A percentile compares a stretch with the other conserved stretches of the same genome.
These are phyloP conservation scores for Rotaria socialis DNA, from an alignment of 2,888 invertebrate genomes.

Conservation along the genomic window DNA sequence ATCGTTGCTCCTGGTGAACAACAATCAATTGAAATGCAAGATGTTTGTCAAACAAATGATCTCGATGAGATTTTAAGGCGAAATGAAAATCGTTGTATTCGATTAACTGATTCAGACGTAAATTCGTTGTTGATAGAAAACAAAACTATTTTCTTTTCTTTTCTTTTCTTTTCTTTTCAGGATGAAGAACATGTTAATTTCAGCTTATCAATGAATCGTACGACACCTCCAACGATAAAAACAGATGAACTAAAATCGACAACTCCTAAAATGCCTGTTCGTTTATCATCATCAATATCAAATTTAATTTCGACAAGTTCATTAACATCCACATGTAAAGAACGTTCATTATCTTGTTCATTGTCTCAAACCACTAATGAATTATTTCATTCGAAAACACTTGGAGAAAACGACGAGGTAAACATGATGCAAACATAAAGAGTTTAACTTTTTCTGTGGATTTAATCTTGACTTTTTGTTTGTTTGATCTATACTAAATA, in stretches of 20 bases:
- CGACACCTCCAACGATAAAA: background rate
- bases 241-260: conserved; percentile 4
- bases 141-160: too few species aligned
- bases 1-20: background rate
- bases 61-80: conserved; percentile 30
- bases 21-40: conserved; percentile 19
- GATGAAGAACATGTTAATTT: conserved; percentile 34
- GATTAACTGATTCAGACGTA: conserved; percentile 28
- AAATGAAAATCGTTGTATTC: conserved; percentile 27
- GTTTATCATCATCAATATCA: background rate
- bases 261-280: conserved; percentile 15
- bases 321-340: conserved; percentile 25
- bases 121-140: background rate
- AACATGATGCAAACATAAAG: background rate
- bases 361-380: background rate
- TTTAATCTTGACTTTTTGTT: background rate
- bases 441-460: background rate
- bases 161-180: background rate
- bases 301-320: conserved; percentile 20
- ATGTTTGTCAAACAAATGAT: background rate
- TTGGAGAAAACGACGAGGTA: background rate
- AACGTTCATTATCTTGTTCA: conserved; percentile 19
- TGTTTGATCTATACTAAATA: background rate
- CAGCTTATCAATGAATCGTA: conserved; percentile 13
- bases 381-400: conserved; percentile 5